These are phyloP conservation scores for Sphaeramia orbicularis DNA, from an alignment of 2,797 vertebrate species.

Conservation along the genomic window DNA sequence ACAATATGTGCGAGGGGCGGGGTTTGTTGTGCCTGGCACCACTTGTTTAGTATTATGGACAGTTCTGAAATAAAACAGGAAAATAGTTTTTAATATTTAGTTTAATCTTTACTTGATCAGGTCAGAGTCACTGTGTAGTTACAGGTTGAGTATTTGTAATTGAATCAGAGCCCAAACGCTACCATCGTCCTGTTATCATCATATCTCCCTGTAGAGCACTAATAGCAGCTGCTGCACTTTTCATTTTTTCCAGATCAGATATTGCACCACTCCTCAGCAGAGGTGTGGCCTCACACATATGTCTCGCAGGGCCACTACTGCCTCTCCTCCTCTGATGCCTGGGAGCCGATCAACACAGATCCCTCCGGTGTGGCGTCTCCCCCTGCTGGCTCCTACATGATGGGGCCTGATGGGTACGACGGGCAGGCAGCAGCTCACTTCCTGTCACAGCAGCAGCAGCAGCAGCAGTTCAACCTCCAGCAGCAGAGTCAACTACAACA, in stretches of 20 bases:
- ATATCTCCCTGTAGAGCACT: conserved; percentile 4
- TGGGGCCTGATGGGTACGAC: conserved; percentile 89
- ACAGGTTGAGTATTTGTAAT: neutral
- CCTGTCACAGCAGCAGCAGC: conserved; percentile 89
- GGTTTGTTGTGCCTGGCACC: too few species aligned
- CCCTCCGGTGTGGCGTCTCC: conserved; percentile 94
- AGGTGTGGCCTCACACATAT: conserved; percentile 98
- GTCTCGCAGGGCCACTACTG: conserved; percentile 99
- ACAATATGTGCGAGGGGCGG: too few species aligned
- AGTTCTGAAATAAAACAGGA: conserved; percentile 7
- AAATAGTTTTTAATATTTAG: neutral
- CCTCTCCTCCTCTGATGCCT: conserved; percentile 96
- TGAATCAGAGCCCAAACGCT: conserved; percentile 7
- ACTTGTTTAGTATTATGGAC: neutral
- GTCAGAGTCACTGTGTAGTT: neutral
- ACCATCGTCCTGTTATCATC: conserved; percentile 3
- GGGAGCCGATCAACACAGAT: conserved; percentile 94
- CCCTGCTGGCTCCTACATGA: conserved; percentile 89
- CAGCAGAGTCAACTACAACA: conserved; percentile 90
- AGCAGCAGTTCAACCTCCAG: conserved; percentile 85
- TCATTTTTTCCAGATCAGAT: conserved; percentile 87
- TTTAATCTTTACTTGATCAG: neutral
- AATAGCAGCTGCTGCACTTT: conserved; percentile 30
- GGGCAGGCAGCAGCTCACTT: conserved; percentile 88
- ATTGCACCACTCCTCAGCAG: conserved; percentile 93